These are phyloP conservation scores for Pseudorasbora parva DNA, from an alignment of 2,113 vertebrate species.

Conservation along the genomic window DNA sequence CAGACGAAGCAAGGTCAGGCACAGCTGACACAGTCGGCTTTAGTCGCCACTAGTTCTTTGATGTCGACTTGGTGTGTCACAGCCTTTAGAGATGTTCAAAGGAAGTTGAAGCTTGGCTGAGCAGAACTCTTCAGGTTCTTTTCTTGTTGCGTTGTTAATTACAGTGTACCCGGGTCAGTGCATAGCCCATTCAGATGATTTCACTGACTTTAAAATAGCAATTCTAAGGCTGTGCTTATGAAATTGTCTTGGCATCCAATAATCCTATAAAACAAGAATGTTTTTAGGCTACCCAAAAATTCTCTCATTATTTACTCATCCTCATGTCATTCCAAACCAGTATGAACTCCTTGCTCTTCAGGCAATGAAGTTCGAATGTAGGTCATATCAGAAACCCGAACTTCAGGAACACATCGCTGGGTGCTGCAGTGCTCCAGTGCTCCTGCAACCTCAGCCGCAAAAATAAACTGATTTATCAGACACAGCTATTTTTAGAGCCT, in stretches of 20 bases:
- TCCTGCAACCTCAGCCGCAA: constrained; percentile 56
- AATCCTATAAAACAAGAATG: no score
- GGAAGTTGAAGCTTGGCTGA: not conserved
- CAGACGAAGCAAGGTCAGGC: not conserved
- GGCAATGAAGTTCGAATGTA: constrained; percentile 68
- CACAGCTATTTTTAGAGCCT: constrained; percentile 70
- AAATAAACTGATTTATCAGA: constrained; percentile 71
- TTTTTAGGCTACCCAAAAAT: no score
- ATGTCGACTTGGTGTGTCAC: no score
- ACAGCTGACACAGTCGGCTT: not conserved
- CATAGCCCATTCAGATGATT: no score
- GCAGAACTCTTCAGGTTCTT: not conserved
- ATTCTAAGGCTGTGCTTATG: not conserved
- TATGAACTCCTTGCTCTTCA: not conserved
- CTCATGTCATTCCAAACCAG: not conserved
- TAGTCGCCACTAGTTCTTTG: not conserved
- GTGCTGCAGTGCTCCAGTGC: constrained; percentile 62
- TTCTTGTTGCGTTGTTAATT: not conserved
- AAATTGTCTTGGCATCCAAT: not conserved
- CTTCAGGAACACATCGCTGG: constrained; percentile 51
- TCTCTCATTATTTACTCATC: not conserved
- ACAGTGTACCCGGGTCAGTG: no score
- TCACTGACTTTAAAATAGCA: not conserved
- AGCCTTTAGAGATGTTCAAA: not conserved
- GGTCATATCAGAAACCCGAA: constrained; percentile 68